A percentile compares a stretch with the other conserved stretches of the same genome.
Evolutionary conservation across 2,113 vertebrate species (phyloP).

Genomic region (Mastomys coucha): DNA sequence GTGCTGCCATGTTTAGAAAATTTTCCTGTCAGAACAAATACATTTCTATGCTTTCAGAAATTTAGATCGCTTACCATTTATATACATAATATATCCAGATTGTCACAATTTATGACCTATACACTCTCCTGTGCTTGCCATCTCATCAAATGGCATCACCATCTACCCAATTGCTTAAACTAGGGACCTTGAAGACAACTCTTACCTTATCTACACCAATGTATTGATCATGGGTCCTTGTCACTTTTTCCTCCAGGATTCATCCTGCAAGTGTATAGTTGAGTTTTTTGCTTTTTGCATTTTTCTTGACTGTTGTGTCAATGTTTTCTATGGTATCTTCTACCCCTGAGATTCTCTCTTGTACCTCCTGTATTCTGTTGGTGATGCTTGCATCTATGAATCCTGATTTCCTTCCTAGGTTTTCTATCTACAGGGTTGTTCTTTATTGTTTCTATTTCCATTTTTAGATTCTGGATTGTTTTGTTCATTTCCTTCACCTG

Average conservation of each 20-base stretch:
- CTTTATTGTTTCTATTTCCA: too few relatives aligned
- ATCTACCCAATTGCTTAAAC: not conserved
- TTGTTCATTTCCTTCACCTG: too few relatives aligned
- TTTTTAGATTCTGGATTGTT: too few relatives aligned
- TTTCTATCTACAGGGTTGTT: too few relatives aligned
- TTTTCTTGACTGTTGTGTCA: too few relatives aligned
- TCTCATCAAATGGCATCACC: not conserved
- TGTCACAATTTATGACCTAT: not conserved
- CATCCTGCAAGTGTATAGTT: not conserved
- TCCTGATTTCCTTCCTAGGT: too few relatives aligned
- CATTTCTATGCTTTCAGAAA: not conserved
- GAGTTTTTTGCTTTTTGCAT: too few relatives aligned
- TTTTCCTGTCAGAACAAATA: not conserved
- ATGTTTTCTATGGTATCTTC: too few relatives aligned
- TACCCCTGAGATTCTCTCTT: too few relatives aligned
- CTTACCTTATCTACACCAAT: not conserved
- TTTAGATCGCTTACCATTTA: conserved; percentile 20
- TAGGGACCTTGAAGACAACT: conserved; percentile 4
- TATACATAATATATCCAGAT: not conserved
- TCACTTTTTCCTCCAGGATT: not conserved
- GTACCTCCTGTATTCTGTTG: too few relatives aligned
- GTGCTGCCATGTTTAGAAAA: not conserved
- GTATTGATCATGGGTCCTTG: not conserved
- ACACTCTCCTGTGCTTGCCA: not conserved
- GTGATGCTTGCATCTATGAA: too few relatives aligned